Evolutionary conservation across 1,140 invertebrate genomes (phyloP).

Genomic region (Drosophila jambulina): DNA sequence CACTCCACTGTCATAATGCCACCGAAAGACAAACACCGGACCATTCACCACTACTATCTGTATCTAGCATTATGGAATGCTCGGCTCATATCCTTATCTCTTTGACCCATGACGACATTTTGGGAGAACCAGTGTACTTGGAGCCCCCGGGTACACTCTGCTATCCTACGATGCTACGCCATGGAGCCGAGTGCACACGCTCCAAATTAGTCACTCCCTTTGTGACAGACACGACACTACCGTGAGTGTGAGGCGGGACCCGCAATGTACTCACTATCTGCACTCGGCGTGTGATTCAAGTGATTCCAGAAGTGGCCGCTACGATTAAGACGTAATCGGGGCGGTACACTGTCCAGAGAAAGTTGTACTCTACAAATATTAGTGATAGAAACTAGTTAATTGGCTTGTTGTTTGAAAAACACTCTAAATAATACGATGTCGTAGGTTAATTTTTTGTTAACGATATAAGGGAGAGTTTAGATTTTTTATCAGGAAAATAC

Average conservation of each 20-base stretch:
- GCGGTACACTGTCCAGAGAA: not conserved
- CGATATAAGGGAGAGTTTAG: not conserved
- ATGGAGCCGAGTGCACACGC: constrained; percentile 15
- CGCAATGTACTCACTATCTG: constrained; percentile 16
- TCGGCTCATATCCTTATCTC: not conserved
- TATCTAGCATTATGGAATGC: not conserved
- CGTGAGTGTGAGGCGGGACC: not conserved
- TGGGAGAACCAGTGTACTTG: not conserved
- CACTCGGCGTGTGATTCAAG: constrained; percentile 16
- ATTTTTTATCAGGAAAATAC: too few relatives aligned
- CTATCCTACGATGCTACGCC: constrained; percentile 5
- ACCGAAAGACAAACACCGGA: constrained; percentile 7
- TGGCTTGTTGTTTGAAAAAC: not conserved
- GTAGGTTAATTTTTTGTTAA: rapidly evolving
- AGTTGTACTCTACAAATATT: not conserved
- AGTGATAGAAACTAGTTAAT: not conserved
- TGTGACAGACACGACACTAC: not conserved
- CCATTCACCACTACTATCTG: not conserved
- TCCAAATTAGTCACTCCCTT: constrained; percentile 23
- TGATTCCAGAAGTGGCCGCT: constrained; percentile 28
- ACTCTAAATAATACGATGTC: not conserved
- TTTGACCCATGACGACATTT: constrained; percentile 29
- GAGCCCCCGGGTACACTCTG: not conserved
- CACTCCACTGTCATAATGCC: constrained; percentile 7
- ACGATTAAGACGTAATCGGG: constrained; percentile 12